phyloP scores from a whole-genome alignment of 2,113 vertebrate genomes.

The Oceanodroma tethys region DNA sequence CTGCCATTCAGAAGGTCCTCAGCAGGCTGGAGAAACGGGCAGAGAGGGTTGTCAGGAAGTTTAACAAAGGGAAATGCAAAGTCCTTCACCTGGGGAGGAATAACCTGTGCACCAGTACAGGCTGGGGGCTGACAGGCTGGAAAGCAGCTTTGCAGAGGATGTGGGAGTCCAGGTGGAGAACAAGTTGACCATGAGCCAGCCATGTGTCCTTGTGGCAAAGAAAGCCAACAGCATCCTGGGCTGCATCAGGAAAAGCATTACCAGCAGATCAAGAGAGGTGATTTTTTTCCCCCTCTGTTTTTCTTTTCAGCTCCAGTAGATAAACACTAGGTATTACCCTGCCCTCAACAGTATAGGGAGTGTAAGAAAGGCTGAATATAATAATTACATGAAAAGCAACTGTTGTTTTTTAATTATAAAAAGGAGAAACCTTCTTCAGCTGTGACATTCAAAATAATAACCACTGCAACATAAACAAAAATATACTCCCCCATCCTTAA shows the following conservation, averaged over 20 bases:
- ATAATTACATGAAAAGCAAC: not conserved
- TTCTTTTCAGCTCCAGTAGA: not conserved
- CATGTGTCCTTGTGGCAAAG: not conserved
- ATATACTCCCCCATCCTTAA: not conserved
- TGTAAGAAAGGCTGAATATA: not conserved
- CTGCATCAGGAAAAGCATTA: not conserved
- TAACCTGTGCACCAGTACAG: not conserved
- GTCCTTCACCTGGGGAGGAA: not conserved
- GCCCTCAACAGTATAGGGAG: not conserved
- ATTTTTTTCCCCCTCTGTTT: not conserved
- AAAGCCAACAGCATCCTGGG: not conserved
- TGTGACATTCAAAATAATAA: not conserved
- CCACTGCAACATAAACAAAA: not conserved
- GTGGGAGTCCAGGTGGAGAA: not conserved
- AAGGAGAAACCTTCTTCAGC: not conserved
- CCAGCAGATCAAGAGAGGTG: not conserved
- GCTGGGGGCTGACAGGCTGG: not conserved
- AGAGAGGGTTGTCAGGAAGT: not conserved
- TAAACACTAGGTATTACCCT: not conserved
- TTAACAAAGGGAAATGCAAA: not conserved
- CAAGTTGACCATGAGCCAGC: not conserved
- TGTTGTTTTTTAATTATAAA: not conserved
- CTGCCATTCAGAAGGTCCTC: not conserved
- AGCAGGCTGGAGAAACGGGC: not conserved
- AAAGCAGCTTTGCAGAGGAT: not conserved